These are phyloP conservation scores for Yponomeuta sedellus DNA, from an alignment of 2,888 invertebrate genomes.

Conservation along the genomic window DNA sequence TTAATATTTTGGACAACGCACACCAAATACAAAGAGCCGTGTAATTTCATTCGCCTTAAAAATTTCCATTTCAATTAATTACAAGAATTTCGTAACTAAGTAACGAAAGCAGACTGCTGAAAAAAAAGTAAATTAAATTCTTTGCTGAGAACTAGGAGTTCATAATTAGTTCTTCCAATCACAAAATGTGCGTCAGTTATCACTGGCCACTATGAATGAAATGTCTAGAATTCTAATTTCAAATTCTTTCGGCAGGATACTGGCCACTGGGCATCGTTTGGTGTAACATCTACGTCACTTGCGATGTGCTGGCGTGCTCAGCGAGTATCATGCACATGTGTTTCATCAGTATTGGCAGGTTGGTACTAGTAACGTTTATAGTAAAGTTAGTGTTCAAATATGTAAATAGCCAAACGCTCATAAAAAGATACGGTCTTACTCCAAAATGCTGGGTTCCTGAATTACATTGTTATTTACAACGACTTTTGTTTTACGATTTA, in stretches of 20 bases:
- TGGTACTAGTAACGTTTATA: constrained; percentile 29
- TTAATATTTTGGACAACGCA: background rate
- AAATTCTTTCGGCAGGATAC: constrained; percentile 79
- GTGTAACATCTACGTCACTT: constrained; percentile 97
- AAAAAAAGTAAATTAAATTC: background rate
- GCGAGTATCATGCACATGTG: constrained; percentile 98
- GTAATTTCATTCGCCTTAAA: too few relatives aligned
- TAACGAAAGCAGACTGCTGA: background rate
- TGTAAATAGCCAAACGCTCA: background rate
- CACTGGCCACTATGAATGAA: too few relatives aligned
- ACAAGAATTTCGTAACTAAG: background rate
- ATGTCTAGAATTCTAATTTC: background rate
- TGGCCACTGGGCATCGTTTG: constrained; percentile 95
- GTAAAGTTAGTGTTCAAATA: background rate
- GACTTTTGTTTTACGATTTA: too few relatives aligned
- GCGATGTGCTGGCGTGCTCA: constrained; percentile 96
- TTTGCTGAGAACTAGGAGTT: background rate
- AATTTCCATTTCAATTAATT: background rate
- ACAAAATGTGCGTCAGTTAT: background rate
- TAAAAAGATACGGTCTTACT: background rate
- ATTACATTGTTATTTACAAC: too few relatives aligned
- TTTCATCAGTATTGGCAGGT: constrained; percentile 91
- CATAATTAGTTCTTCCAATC: background rate
- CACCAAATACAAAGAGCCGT: too few relatives aligned
- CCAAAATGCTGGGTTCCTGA: background rate